These are phyloP conservation scores for Steinernema khuongi DNA, from an alignment of 1,140 invertebrate species.

Conservation along the genomic window DNA sequence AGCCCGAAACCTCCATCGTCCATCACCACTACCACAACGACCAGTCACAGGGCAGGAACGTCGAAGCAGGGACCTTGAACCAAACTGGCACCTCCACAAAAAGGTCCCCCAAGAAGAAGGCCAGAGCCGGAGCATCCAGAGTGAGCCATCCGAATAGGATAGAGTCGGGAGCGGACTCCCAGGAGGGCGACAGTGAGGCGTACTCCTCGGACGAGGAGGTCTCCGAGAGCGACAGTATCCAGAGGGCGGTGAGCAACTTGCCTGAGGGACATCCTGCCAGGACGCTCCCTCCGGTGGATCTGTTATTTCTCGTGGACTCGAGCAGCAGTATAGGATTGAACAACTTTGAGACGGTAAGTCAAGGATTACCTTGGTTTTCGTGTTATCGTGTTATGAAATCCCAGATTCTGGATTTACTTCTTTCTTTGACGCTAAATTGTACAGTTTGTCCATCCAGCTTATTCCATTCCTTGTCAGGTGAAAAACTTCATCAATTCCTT, in stretches of 20 bases:
- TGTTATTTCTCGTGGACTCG: slow-evolving; percentile 45
- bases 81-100: not conserved
- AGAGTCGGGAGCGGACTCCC: slow-evolving; percentile 20
- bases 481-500: slow-evolving; percentile 37
- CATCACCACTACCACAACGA: slow-evolving; percentile 12
- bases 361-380: not conserved
- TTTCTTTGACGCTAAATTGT: too few species aligned
- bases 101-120: slow-evolving; percentile 19
- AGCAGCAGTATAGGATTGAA: slow-evolving; percentile 41
- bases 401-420: too few species aligned
- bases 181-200: not conserved
- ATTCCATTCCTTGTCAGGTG: too few species aligned
- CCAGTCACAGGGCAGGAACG: not conserved
- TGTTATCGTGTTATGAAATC: not conserved
- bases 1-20: slow-evolving; percentile 22
- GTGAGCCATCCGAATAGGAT: slow-evolving; percentile 17
- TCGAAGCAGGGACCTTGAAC: not conserved
- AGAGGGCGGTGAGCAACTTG: slow-evolving; percentile 35
- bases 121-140: not conserved
- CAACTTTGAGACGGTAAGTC: slow-evolving; percentile 35
- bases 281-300: slow-evolving; percentile 43
- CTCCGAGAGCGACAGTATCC: slow-evolving; percentile 10
- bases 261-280: slow-evolving; percentile 45
- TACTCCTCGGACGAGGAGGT: slow-evolving; percentile 22
- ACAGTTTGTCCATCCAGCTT: too few species aligned